Conservation (phyloP, 2,113 vertebrate species). For the Pachycephala philippinensis region DNA sequence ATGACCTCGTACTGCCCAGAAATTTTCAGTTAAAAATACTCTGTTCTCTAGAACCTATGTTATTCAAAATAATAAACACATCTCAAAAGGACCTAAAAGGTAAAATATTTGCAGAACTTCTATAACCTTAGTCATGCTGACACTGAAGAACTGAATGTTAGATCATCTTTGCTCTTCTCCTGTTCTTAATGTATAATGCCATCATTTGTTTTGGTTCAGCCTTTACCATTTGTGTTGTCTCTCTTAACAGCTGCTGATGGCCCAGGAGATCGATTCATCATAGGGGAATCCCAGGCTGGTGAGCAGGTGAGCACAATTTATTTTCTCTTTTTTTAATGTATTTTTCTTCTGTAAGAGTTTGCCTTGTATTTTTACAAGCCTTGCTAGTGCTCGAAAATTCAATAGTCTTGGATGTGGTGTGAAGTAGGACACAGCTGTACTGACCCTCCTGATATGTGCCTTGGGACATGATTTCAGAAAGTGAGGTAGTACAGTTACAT, state of each 20-base stretch:
- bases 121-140: not conserved
- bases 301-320: slow-evolving; percentile 83
- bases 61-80: not conserved
- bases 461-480: slow-evolving; percentile 21
- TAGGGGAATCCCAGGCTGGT: slow-evolving; percentile 98
- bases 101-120: not conserved
- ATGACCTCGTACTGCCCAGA: not conserved
- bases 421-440: slow-evolving; percentile 32
- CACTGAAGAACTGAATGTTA: not conserved
- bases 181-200: not conserved
- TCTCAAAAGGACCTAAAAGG: not conserved
- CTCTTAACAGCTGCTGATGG: slow-evolving; percentile 91
- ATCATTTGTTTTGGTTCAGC: not conserved
- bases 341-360: not conserved
- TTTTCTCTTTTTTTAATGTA: not conserved
- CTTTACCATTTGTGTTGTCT: slow-evolving; percentile 44
- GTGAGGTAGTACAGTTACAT: not conserved
- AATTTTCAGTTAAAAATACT: not conserved
- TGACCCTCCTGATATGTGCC: not conserved
- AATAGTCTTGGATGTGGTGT: not conserved
- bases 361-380: not conserved
- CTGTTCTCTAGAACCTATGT: not conserved
- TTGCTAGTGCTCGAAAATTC: not conserved
- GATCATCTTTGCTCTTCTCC: not conserved
- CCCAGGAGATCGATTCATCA: slow-evolving; percentile 97